phyloP scores from a whole-genome alignment of 2,113 vertebrate genomes.

The Cariama cristata region DNA sequence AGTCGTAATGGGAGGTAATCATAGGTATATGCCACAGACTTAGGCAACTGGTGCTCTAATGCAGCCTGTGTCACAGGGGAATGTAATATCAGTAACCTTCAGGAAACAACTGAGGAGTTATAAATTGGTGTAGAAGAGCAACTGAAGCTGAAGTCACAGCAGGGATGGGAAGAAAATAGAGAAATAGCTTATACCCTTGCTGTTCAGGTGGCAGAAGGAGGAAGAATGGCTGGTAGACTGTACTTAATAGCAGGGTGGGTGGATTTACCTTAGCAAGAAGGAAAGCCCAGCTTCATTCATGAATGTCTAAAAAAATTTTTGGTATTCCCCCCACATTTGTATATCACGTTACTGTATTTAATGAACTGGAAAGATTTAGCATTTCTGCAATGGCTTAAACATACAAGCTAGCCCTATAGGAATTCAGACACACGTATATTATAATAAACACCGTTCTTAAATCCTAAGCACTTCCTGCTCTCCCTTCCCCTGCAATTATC shows the following conservation, averaged over 20 bases:
- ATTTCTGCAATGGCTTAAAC: not conserved
- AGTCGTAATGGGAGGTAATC: slow-evolving; percentile 3
- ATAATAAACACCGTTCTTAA: not conserved
- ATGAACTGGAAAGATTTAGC: not conserved
- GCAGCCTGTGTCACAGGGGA: not conserved
- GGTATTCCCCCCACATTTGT: not conserved
- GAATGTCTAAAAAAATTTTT: not conserved
- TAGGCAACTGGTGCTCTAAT: not conserved
- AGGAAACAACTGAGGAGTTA: not conserved
- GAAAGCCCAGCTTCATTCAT: not conserved
- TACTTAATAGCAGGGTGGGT: not conserved
- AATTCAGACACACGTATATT: not conserved
- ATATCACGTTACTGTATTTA: not conserved
- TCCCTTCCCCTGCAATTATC: not conserved
- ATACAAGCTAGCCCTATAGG: not conserved
- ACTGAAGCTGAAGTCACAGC: not conserved
- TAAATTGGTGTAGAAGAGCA: not conserved
- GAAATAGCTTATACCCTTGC: not conserved
- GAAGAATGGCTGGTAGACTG: not conserved
- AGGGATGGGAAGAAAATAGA: not conserved
- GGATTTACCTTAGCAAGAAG: not conserved
- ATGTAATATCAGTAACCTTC: not conserved
- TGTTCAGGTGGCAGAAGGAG: not conserved
- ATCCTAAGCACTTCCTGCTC: not conserved
- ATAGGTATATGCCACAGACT: not conserved